A percentile compares a stretch with the other conserved stretches of the same genome.
These are phyloP conservation scores for Myripristis jacobus DNA, from an alignment of 2,797 vertebrate genomes.

Conservation along the genomic window DNA sequence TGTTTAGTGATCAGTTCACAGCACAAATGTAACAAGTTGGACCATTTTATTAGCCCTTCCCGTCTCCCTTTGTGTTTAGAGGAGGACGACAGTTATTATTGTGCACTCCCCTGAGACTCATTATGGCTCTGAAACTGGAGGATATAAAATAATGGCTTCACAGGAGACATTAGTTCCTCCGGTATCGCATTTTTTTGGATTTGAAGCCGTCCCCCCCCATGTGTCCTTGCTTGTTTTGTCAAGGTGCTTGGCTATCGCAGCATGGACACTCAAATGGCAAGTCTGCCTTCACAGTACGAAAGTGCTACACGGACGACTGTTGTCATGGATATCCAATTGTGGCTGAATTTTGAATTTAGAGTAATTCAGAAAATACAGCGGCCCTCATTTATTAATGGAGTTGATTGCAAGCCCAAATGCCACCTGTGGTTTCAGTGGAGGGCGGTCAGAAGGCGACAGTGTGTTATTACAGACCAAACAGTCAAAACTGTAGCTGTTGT, in stretches of 20 bases:
- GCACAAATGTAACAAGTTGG: conserved; percentile 48
- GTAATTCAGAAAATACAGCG: conserved; percentile 31
- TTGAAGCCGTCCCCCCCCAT: conserved; percentile 27
- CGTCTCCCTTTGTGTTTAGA: conserved; percentile 53
- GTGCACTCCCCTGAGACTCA: conserved; percentile 65
- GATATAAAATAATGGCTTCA: conserved; percentile 78
- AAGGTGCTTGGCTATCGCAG: conserved; percentile 24
- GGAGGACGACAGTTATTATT: conserved; percentile 51
- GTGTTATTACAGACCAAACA: conserved; percentile 31
- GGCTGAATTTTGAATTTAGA: conserved; percentile 25
- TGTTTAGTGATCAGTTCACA: conserved; percentile 41
- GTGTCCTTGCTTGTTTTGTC: conserved; percentile 35
- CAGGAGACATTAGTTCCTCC: conserved; percentile 57
- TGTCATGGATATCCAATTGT: conserved; percentile 60
- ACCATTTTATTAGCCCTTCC: conserved; percentile 47
- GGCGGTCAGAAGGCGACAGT: conserved; percentile 35
- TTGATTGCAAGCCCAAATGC: conserved; percentile 35
- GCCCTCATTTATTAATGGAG: conserved; percentile 39
- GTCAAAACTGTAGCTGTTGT: conserved; percentile 33
- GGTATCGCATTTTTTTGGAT: conserved; percentile 42
- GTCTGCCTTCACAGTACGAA: conserved; percentile 30
- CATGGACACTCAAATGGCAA: conserved; percentile 42
- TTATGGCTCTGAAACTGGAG: conserved; percentile 71
- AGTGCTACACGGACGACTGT: conserved; percentile 38
- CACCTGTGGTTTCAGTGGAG: conserved; percentile 60